Percentiles rank a stretch among this genome's conserved stretches.
These are phyloP conservation scores for Cydia strobilella DNA, from an alignment of 1,140 invertebrate genomes.

Conservation along the genomic window DNA sequence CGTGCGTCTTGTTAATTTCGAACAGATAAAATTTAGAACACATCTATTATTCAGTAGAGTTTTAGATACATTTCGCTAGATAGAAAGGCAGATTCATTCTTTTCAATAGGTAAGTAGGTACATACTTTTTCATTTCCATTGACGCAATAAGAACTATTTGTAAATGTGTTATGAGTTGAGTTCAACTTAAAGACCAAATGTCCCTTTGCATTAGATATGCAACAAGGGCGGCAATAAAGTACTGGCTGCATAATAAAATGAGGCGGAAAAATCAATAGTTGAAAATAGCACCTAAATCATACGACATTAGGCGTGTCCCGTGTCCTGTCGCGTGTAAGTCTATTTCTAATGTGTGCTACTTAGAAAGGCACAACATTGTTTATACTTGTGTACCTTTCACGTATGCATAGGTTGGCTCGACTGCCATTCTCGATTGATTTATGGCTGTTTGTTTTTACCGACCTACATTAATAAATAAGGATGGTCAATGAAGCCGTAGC, in stretches of 20 bases:
- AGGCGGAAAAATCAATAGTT: slow-evolving; percentile 14
- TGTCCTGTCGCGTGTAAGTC: slow-evolving; percentile 15
- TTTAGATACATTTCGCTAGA: too few species aligned
- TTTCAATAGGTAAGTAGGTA: too few species aligned
- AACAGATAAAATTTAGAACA: neutral
- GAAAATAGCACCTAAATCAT: slow-evolving; percentile 17
- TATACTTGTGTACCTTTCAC: neutral
- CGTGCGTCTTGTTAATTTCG: slow-evolving; percentile 5
- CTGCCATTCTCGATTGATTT: slow-evolving; percentile 10
- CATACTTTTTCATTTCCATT: too few species aligned
- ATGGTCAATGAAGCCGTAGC: neutral
- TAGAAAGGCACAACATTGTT: slow-evolving; percentile 9
- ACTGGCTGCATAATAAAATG: neutral
- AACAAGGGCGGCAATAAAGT: neutral
- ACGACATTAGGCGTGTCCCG: neutral
- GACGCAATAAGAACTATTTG: too few species aligned
- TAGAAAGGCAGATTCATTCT: too few species aligned
- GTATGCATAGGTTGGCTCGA: slow-evolving; percentile 23
- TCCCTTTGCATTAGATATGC: neutral
- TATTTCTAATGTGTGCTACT: slow-evolving; percentile 9
- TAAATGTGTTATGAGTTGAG: neutral
- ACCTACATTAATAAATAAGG: slow-evolving; percentile 31
- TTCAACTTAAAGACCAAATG: neutral
- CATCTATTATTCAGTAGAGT: too few species aligned
- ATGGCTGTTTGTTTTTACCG: slow-evolving; percentile 15